phyloP scores from a whole-genome alignment of 2,113 vertebrate species.

The Balaeniceps rex region DNA sequence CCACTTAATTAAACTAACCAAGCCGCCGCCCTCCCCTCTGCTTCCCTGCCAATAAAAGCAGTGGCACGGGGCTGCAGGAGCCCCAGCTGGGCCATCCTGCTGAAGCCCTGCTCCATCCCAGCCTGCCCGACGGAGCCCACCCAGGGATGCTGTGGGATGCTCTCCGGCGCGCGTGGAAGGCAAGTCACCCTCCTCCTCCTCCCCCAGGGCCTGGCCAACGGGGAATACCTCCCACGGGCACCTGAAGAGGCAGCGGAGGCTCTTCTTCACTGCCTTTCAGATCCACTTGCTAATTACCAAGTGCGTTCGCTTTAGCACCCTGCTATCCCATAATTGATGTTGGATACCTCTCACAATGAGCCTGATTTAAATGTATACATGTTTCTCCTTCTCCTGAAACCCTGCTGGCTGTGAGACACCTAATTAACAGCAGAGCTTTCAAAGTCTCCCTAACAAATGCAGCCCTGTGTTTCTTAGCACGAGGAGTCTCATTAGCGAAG shows the following conservation, averaged over 20 bases:
- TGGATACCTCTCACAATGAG: constrained; percentile 32
- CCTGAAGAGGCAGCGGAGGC: neutral
- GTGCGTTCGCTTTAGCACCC: constrained; percentile 32
- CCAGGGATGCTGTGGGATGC: accelerated
- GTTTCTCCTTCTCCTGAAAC: constrained; percentile 36
- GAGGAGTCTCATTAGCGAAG: constrained; percentile 70
- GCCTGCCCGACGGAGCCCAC: neutral
- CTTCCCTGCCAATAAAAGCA: neutral
- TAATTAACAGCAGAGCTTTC: constrained; percentile 68
- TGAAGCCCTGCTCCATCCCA: neutral
- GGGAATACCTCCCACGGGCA: neutral
- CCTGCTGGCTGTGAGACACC: constrained; percentile 55
- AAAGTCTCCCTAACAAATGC: constrained; percentile 66
- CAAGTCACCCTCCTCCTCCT: neutral
- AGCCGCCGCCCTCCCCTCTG: neutral
- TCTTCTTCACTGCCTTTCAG: neutral
- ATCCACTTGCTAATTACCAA: constrained; percentile 19
- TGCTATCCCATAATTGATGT: constrained; percentile 32
- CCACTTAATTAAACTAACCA: neutral
- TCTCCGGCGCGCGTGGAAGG: accelerated
- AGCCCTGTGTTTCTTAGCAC: constrained; percentile 36
- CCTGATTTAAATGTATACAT: constrained; percentile 49
- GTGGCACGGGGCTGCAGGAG: accelerated
- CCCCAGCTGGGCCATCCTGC: too few species aligned
- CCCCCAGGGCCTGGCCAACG: neutral